These are phyloP conservation scores for Chelonia mydas DNA, from an alignment of 2,797 vertebrate species.

Conservation along the genomic window DNA sequence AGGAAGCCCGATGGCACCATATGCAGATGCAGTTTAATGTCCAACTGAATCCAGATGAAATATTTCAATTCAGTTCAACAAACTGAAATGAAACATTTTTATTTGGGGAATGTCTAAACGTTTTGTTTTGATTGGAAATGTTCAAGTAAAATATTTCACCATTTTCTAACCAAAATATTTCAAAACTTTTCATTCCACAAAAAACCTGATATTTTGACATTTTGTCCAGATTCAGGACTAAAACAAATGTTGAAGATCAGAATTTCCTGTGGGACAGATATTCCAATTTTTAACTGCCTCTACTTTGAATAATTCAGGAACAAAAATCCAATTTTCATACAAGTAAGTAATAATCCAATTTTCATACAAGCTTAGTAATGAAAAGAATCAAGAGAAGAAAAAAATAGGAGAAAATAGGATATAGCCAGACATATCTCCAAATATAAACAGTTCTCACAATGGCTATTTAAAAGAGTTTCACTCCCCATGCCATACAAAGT, in stretches of 20 bases:
- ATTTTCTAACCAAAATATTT: not conserved
- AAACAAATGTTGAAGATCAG: not conserved
- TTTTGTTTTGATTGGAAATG: not conserved
- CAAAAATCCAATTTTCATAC: accelerated
- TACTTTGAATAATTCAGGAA: not conserved
- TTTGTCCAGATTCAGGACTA: not conserved
- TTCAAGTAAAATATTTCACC: not conserved
- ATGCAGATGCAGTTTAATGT: not conserved
- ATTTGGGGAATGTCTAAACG: not conserved
- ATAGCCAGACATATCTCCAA: not conserved
- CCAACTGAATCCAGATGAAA: not conserved
- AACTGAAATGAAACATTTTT: not conserved
- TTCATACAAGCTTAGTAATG: not conserved
- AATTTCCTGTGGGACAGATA: not conserved
- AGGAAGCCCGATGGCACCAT: not conserved
- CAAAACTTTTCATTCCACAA: not conserved
- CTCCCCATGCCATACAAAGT: not conserved
- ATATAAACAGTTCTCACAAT: not conserved
- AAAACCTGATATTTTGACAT: not conserved
- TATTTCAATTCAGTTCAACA: not conserved
- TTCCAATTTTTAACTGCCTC: not conserved
- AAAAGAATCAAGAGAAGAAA: not conserved
- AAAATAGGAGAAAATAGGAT: not conserved
- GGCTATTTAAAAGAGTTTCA: not conserved
- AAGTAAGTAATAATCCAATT: accelerated